These are phyloP conservation scores for Microtus ochrogaster DNA, from an alignment of 2,113 vertebrate species.

Conservation along the genomic window DNA sequence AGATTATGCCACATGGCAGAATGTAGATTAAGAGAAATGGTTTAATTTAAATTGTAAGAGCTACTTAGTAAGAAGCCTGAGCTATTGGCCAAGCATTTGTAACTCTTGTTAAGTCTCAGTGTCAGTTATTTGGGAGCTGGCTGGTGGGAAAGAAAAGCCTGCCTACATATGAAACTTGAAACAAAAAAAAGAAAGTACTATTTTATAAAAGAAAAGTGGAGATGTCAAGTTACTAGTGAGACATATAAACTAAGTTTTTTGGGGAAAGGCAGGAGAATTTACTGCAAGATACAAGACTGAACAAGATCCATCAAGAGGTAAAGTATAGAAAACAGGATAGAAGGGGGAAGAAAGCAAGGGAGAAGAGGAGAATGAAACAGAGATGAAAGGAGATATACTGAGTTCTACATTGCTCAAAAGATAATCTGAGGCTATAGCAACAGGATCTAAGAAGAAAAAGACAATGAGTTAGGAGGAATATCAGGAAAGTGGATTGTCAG, in stretches of 20 bases:
- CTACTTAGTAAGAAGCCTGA: not conserved
- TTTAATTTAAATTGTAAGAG: not conserved
- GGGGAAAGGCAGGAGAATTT: not conserved
- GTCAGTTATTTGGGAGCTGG: not conserved
- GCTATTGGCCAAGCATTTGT: not conserved
- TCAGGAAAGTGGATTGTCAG: not conserved
- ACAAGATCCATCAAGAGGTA: not conserved
- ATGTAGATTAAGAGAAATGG: not conserved
- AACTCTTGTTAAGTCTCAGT: not conserved
- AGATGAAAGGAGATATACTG: not conserved
- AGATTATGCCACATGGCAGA: not conserved
- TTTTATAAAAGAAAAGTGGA: conserved; percentile 6
- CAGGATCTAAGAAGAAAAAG: not conserved
- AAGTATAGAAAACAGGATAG: not conserved
- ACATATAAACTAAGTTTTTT: not conserved
- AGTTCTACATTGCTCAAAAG: not conserved
- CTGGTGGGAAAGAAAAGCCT: not conserved
- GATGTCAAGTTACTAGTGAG: not conserved
- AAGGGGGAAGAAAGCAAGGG: not conserved
- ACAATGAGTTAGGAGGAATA: not conserved
- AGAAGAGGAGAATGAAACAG: not conserved
- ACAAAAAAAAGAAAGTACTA: not conserved
- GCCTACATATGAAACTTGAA: not conserved
- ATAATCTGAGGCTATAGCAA: not conserved
- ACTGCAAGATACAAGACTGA: not conserved